Conservation (phyloP, 2,888 invertebrate species). For the Lasioglossum figueresi region DNA sequence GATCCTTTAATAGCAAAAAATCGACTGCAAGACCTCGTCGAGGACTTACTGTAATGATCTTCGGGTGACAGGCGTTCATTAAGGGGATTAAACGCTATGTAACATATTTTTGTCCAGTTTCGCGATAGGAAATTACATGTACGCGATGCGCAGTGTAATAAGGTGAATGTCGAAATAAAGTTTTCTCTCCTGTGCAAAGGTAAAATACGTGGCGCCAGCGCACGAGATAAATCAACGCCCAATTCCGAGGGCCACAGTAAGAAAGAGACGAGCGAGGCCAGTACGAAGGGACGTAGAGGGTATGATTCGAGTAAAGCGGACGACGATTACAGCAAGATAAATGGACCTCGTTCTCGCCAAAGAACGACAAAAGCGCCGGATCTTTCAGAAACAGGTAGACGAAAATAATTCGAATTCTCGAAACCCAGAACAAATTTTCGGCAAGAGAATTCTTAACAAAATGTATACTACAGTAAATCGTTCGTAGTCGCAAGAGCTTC, state of each 20-base stretch:
- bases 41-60: too few species aligned
- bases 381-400: slow-evolving; percentile 16
- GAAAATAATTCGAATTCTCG: neutral
- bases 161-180: slow-evolving; percentile 22
- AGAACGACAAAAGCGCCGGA: neutral
- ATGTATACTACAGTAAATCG: too few species aligned
- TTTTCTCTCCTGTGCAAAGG: slow-evolving; percentile 29
- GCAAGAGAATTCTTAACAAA: too few species aligned
- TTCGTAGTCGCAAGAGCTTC: too few species aligned
- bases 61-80: neutral
- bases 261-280: slow-evolving; percentile 19
- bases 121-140: neutral
- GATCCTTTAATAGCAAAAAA: too few species aligned
- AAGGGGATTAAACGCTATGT: neutral
- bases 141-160: neutral
- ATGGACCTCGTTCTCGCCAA: slow-evolving; percentile 30
- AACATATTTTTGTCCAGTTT: neutral
- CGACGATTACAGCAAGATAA: slow-evolving; percentile 53
- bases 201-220: neutral
- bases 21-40: too few species aligned
- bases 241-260: slow-evolving; percentile 30
- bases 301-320: slow-evolving; percentile 33
- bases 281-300: slow-evolving; percentile 29
- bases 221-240: slow-evolving; percentile 44
- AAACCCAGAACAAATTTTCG: neutral